A percentile compares a stretch with the other conserved stretches of the same genome.
Conservation (phyloP, 2,797 vertebrate species). For the Cirrhinus molitorella region DNA sequence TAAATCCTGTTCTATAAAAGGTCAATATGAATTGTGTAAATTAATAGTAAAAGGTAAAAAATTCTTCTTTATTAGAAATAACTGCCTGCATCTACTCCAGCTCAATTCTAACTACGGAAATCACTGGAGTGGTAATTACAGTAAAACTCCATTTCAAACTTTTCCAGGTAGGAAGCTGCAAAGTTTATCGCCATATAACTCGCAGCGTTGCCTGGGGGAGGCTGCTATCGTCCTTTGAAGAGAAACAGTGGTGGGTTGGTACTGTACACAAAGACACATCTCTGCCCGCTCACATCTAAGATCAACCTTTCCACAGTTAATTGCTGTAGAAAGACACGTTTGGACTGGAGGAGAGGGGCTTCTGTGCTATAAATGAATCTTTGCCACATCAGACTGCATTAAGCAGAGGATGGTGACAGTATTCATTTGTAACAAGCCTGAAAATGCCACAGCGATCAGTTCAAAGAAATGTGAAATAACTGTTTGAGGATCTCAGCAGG, state of each 20-base stretch:
- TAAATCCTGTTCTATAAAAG: conserved; percentile 1
- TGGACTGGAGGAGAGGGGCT: conserved; percentile 43
- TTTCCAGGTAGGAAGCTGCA: conserved; percentile 35
- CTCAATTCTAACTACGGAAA: neutral
- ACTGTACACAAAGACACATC: conserved; percentile 50
- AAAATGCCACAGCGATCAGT: conserved; percentile 28
- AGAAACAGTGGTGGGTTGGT: conserved; percentile 41
- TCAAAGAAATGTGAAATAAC: conserved; percentile 24
- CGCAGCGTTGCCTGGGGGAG: conserved; percentile 53
- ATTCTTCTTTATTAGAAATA: conserved; percentile 10
- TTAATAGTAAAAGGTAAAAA: neutral
- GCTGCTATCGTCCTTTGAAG: conserved; percentile 58
- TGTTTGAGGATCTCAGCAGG: neutral
- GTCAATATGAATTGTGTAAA: conserved; percentile 19
- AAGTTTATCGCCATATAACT: conserved; percentile 43
- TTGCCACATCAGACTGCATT: conserved; percentile 48
- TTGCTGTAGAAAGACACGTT: conserved; percentile 60
- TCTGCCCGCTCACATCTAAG: conserved; percentile 46
- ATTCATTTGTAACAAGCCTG: conserved; percentile 30
- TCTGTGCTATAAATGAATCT: conserved; percentile 43
- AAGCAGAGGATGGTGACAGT: conserved; percentile 38
- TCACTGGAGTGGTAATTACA: conserved; percentile 40
- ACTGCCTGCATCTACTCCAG: neutral
- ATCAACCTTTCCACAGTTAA: conserved; percentile 62
- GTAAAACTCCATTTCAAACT: conserved; percentile 33